These are phyloP conservation scores for Pollenia labialis DNA, from an alignment of 2,888 invertebrate genomes.

Conservation along the genomic window DNA sequence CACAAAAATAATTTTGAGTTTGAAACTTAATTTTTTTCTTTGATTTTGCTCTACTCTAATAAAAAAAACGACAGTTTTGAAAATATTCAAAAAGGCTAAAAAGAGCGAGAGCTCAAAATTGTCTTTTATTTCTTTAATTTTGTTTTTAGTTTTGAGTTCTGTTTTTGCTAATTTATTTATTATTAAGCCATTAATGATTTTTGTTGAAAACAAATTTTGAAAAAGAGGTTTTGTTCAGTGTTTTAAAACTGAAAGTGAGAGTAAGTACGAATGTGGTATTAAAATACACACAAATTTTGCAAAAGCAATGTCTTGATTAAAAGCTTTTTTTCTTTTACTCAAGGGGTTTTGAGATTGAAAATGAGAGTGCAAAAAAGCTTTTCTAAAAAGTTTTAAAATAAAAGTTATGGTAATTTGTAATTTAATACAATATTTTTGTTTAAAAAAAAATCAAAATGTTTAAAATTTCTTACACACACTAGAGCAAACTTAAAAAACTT, in stretches of 20 bases:
- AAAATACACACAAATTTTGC: neutral
- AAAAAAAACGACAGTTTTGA: neutral
- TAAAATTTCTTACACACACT: conserved; percentile 6
- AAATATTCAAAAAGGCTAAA: neutral
- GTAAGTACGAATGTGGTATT: neutral
- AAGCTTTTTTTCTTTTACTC: conserved; percentile 30
- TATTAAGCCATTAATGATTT: conserved; percentile 51
- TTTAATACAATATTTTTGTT: too few species aligned
- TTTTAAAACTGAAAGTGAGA: conserved; percentile 48
- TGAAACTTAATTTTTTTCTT: conserved; percentile 45
- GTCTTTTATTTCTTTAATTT: conserved; percentile 33
- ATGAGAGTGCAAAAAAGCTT: conserved; percentile 59
- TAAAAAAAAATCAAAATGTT: neutral
- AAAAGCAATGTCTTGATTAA: neutral
- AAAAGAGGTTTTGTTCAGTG: conserved; percentile 16
- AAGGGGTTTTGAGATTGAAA: conserved; percentile 39
- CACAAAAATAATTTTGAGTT: conserved; percentile 59
- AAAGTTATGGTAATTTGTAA: too few species aligned
- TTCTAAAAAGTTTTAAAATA: neutral
- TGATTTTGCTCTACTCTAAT: conserved; percentile 50
- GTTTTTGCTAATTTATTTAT: conserved; percentile 24
- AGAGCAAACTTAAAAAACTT: neutral
- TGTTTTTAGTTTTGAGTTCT: neutral
- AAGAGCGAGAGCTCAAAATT: conserved; percentile 68
- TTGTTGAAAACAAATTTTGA: conserved; percentile 19